A percentile compares a stretch with the other conserved stretches of the same genome.
Evolutionary conservation across 1,140 invertebrate species (phyloP).

Genomic region (Thrips palmi): DNA sequence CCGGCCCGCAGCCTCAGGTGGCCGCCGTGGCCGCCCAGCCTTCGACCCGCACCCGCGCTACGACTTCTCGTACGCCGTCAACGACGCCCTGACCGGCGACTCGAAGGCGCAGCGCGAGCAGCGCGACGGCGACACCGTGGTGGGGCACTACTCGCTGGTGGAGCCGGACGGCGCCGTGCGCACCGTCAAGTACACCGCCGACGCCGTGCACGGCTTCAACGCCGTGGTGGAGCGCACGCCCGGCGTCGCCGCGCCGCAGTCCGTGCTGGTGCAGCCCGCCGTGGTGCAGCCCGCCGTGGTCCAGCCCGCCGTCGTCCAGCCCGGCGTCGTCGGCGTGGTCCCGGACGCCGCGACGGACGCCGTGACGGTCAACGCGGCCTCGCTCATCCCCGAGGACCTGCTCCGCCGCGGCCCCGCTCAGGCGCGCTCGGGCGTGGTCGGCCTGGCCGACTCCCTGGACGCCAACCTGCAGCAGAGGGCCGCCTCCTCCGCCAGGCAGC

Average conservation of each 20-base stretch:
- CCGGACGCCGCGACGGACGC: too few species aligned
- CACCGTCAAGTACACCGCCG: constrained; percentile 24
- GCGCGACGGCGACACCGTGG: constrained; percentile 38
- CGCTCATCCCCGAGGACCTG: too few species aligned
- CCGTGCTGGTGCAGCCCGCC: constrained; percentile 11
- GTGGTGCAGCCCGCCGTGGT: constrained; percentile 9
- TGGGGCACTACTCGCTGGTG: constrained; percentile 36
- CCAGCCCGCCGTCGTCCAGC: neutral
- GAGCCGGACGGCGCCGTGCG: constrained; percentile 21
- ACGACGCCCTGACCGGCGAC: constrained; percentile 47
- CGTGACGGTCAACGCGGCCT: too few species aligned
- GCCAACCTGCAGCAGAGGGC: too few species aligned
- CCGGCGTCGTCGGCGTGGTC: constrained; percentile 8
- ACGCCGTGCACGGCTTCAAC: constrained; percentile 25
- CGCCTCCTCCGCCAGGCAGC: too few species aligned
- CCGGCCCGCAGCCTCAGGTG: constrained; percentile 5
- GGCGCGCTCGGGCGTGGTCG: too few species aligned
- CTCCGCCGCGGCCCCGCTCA: too few species aligned
- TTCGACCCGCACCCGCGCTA: constrained; percentile 41
- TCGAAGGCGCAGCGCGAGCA: constrained; percentile 40
- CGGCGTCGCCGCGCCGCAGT: too few species aligned
- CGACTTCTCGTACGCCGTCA: constrained; percentile 48
- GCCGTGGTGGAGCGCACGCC: constrained; percentile 24
- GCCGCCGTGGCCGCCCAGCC: constrained; percentile 16
- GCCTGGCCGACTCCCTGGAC: too few species aligned